phyloP scores from a whole-genome alignment of 2,797 vertebrate genomes.

The Mormyrus proboscirostris region DNA sequence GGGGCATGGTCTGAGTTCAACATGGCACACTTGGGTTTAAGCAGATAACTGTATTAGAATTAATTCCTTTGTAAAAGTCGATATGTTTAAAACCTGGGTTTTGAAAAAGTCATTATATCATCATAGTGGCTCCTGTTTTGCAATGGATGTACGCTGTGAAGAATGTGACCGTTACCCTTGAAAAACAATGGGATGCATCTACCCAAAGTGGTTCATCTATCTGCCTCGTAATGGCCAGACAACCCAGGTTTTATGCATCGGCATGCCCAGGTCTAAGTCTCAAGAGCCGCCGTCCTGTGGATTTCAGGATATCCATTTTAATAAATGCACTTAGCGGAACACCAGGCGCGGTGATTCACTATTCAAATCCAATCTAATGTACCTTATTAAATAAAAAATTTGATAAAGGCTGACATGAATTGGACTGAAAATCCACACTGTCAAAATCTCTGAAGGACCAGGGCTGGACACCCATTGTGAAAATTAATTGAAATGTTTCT shows the following conservation, averaged over 20 bases:
- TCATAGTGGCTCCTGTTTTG: not conserved
- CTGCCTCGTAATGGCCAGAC: not conserved
- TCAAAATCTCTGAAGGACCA: not conserved
- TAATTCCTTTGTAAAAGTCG: not conserved
- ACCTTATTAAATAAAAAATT: not conserved
- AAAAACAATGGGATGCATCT: not conserved
- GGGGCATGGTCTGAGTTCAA: not conserved
- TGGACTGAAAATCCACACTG: not conserved
- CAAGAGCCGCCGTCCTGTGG: not conserved
- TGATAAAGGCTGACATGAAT: not conserved
- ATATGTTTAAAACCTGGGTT: not conserved
- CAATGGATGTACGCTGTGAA: not conserved
- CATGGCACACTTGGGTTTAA: not conserved
- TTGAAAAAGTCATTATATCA: not conserved
- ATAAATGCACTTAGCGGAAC: not conserved
- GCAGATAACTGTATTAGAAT: not conserved
- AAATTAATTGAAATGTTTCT: not conserved
- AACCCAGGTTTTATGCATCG: not conserved
- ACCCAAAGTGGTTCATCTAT: not conserved
- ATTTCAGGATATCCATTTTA: not conserved
- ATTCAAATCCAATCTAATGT: not conserved
- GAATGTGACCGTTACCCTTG: not conserved
- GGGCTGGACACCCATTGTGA: not conserved
- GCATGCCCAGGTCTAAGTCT: not conserved
- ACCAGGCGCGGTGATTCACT: not conserved